Percentiles rank a stretch among this genome's conserved stretches.
Evolutionary conservation across 1,140 invertebrate species (phyloP).

Genomic region (Drosophila nigromelanica): DNA sequence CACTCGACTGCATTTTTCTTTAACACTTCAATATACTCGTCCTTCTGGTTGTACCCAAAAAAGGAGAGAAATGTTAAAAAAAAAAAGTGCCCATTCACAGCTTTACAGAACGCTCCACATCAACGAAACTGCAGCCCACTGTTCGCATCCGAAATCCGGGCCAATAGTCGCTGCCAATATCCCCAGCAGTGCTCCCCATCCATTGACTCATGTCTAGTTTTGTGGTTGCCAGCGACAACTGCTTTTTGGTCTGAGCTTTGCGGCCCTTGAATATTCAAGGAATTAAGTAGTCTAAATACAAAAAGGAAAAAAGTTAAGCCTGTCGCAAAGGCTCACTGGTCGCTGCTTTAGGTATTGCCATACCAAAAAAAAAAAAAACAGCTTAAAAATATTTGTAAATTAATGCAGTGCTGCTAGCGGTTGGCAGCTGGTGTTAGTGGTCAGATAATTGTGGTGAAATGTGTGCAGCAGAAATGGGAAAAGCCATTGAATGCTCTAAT

Average conservation of each 20-base stretch:
- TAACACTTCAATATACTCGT: slow-evolving; percentile 80
- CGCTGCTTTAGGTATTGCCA: slow-evolving; percentile 16
- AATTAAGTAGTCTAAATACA: slow-evolving; percentile 70
- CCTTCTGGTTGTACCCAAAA: slow-evolving; percentile 28
- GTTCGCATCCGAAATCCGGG: slow-evolving; percentile 54
- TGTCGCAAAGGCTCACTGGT: slow-evolving; percentile 23
- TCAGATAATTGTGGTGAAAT: slow-evolving; percentile 51
- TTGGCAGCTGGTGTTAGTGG: slow-evolving; percentile 24
- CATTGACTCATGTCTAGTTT: slow-evolving; percentile 70
- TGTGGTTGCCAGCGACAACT: slow-evolving; percentile 75
- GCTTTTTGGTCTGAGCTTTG: slow-evolving; percentile 51
- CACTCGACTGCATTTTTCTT: slow-evolving; percentile 82
- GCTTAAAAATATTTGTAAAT: slow-evolving; percentile 69
- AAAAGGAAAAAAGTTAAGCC: slow-evolving; percentile 58
- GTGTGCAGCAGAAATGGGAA: slow-evolving; percentile 2
- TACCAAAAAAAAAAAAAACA: slow-evolving; percentile 8
- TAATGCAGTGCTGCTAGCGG: slow-evolving; percentile 43
- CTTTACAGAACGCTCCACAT: slow-evolving; percentile 38
- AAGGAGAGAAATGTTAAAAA: slow-evolving; percentile 38
- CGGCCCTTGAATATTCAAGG: slow-evolving; percentile 58
- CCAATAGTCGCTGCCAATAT: slow-evolving; percentile 56
- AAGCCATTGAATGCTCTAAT: slow-evolving; percentile 14
- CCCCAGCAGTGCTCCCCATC: slow-evolving; percentile 54
- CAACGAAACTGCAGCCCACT: slow-evolving; percentile 59
- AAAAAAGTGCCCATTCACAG: slow-evolving; percentile 61